Evolutionary conservation across 2,888 invertebrate genomes (phyloP).

Genomic region (Dorcus hopei): DNA sequence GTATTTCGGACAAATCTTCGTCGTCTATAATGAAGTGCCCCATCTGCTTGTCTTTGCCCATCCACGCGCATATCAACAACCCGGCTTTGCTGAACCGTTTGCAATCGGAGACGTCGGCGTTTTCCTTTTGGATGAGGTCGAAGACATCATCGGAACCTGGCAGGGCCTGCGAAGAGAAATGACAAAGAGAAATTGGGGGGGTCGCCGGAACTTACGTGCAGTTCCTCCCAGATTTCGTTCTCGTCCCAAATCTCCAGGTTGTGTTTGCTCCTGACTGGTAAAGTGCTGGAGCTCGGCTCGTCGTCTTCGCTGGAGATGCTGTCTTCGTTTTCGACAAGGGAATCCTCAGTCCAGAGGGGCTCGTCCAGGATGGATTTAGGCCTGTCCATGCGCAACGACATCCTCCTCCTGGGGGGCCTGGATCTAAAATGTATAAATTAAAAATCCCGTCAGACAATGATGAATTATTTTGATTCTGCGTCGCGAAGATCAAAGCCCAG

Average conservation of each 20-base stretch:
- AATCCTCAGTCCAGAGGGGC: conserved; percentile 16
- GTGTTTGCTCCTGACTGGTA: conserved; percentile 30
- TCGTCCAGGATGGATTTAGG: not conserved
- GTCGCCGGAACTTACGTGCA: conserved; percentile 36
- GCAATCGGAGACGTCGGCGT: conserved; percentile 10
- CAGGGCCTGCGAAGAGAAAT: conserved; percentile 38
- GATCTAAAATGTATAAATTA: too few species aligned
- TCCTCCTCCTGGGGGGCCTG: too few species aligned
- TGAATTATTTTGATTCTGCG: too few species aligned
- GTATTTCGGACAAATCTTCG: conserved; percentile 61
- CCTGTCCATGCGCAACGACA: not conserved
- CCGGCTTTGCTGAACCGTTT: conserved; percentile 46
- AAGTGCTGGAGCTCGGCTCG: conserved; percentile 50
- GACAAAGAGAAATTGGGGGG: not conserved
- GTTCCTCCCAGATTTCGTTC: conserved; percentile 31
- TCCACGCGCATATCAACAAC: conserved; percentile 61
- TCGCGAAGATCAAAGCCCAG: too few species aligned
- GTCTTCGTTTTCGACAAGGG: conserved; percentile 21
- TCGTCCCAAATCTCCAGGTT: conserved; percentile 45
- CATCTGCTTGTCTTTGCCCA: conserved; percentile 57
- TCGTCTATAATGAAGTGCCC: conserved; percentile 51
- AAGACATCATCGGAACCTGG: conserved; percentile 52
- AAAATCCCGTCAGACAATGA: too few species aligned
- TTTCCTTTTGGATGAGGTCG: conserved; percentile 10
- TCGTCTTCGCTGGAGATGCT: conserved; percentile 56